phyloP scores from a whole-genome alignment of 2,113 vertebrate species.

The Acinonyx jubatus region DNA sequence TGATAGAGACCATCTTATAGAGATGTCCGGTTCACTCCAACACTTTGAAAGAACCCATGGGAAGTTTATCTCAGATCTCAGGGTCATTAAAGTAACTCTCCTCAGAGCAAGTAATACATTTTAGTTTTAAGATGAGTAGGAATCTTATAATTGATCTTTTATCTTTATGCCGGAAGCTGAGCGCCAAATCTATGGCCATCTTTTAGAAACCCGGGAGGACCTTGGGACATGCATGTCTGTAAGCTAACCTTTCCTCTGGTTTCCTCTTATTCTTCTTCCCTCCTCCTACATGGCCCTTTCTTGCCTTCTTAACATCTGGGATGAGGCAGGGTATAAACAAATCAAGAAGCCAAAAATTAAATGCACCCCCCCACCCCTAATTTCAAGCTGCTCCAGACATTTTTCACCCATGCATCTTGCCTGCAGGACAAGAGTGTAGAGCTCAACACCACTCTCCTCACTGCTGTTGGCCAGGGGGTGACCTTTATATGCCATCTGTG shows the following conservation, averaged over 20 bases:
- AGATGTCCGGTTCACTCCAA: background rate
- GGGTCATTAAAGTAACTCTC: background rate
- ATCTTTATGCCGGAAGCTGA: background rate
- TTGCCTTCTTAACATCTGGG: background rate
- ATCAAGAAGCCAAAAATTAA: slow-evolving; percentile 21
- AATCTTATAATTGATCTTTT: background rate
- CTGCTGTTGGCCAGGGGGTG: background rate
- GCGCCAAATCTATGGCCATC: background rate
- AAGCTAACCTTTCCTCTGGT: background rate
- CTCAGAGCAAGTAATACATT: background rate
- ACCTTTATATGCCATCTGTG: background rate
- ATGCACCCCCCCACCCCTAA: background rate
- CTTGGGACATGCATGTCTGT: background rate
- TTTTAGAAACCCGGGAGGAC: background rate
- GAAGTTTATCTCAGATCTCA: background rate
- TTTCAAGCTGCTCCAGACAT: background rate
- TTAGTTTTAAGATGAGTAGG: background rate
- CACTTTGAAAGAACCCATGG: background rate
- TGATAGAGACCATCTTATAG: background rate
- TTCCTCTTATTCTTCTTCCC: background rate
- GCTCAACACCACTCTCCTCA: background rate
- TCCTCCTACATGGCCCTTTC: background rate
- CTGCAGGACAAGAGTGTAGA: background rate
- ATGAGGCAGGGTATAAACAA: background rate
- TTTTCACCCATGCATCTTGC: background rate